Percentiles rank a stretch among this genome's conserved stretches.
phyloP scores from a whole-genome alignment of 2,797 vertebrate species.

The Spheniscus humboldti region DNA sequence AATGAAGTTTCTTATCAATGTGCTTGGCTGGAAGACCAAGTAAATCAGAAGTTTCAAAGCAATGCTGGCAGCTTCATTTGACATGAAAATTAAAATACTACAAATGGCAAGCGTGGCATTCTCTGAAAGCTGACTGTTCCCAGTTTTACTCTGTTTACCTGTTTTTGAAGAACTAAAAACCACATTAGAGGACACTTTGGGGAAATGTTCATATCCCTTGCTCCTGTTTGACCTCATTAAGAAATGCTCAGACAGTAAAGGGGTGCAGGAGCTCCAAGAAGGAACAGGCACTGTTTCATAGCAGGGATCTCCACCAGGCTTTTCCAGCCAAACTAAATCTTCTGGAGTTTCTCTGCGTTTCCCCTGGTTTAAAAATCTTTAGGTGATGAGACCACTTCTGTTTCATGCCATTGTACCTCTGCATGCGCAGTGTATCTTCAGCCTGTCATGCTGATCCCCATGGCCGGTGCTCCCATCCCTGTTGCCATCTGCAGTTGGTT shows the following conservation, averaged over 20 bases:
- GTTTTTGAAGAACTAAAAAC: background rate
- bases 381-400: background rate
- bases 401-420: background rate
- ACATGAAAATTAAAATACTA: background rate
- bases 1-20: slow-evolving; percentile 16
- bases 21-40: background rate
- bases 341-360: background rate
- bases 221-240: background rate
- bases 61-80: background rate
- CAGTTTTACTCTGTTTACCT: background rate
- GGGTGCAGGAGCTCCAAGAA: background rate
- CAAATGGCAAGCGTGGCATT: background rate
- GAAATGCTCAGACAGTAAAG: background rate
- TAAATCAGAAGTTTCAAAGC: background rate
- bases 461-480: background rate
- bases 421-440: background rate
- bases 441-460: accelerated
- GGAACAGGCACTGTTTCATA: background rate
- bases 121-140: background rate
- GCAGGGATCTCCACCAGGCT: background rate
- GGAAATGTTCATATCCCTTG: background rate
- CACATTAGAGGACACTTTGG: accelerated
- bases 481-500: background rate
- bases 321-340: background rate
- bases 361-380: background rate